Percentiles rank a stretch among this genome's conserved stretches.
Conservation (phyloP, 2,888 invertebrate genomes). For the Agonopterix alstromeriana region DNA sequence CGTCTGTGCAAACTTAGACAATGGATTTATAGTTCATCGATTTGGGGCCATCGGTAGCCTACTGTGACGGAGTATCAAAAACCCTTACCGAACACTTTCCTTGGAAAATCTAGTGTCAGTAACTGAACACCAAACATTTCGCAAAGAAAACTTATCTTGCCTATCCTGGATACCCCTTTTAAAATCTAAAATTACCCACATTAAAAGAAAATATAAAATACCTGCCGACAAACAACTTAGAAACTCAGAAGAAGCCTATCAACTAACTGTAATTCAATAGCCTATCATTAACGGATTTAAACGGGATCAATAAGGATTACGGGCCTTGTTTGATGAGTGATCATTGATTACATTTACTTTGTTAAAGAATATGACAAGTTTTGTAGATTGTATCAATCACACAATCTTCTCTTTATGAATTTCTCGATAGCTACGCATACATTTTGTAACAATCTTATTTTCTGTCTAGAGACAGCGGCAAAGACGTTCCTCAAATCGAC, state of each 20-base stretch:
- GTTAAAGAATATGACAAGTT: background rate
- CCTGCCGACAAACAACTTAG: background rate
- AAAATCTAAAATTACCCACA: background rate
- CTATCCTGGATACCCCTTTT: background rate
- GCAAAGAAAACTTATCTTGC: background rate
- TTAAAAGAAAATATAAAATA: no score
- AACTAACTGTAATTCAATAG: conserved; percentile 8
- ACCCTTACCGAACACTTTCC: conserved; percentile 10
- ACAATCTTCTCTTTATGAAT: background rate
- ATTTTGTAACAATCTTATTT: conserved; percentile 17
- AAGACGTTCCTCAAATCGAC: conserved; percentile 23
- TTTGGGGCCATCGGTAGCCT: conserved; percentile 58
- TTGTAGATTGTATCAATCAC: background rate
- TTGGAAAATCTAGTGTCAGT: background rate
- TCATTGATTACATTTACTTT: background rate
- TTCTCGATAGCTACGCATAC: conserved; percentile 5
- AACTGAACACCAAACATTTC: background rate
- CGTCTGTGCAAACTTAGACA: conserved; percentile 75
- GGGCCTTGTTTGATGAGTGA: conserved; percentile 5
- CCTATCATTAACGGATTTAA: conserved; percentile 6
- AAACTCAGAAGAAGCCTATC: conserved; percentile 3
- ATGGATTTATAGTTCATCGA: conserved; percentile 76
- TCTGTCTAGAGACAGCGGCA: conserved; percentile 9
- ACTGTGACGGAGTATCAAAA: conserved; percentile 39
- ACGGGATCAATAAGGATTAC: conserved; percentile 8